These are phyloP conservation scores for Disparrhopalites patrizii DNA, from an alignment of 2,888 invertebrate species.

Conservation along the genomic window DNA sequence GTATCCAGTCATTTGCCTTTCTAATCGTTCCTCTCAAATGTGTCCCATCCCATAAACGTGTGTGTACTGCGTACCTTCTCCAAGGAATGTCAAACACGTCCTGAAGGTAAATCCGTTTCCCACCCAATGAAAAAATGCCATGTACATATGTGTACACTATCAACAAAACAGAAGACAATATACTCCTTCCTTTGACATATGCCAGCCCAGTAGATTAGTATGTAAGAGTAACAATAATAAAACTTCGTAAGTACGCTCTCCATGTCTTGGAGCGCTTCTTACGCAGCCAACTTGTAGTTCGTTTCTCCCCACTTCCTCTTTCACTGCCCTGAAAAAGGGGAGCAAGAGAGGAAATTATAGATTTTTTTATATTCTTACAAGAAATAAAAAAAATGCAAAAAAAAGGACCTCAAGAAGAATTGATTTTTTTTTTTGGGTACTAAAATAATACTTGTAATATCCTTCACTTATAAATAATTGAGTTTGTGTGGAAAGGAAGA, in stretches of 20 bases:
- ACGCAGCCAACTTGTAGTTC: neutral
- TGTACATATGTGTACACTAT: neutral
- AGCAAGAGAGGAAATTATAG: too few species aligned
- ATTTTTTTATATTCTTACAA: too few species aligned
- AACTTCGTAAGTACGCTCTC: neutral
- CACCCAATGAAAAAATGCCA: too few species aligned
- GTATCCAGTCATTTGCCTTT: neutral
- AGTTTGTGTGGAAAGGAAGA: too few species aligned
- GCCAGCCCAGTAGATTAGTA: neutral
- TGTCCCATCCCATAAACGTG: conserved; percentile 14
- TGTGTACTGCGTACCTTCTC: too few species aligned
- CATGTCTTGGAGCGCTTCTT: neutral
- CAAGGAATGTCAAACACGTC: conserved; percentile 19
- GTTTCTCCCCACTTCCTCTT: neutral
- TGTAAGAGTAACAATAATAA: neutral
- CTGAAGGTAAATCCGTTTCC: too few species aligned
- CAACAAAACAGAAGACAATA: neutral
- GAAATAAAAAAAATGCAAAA: too few species aligned
- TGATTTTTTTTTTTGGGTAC: too few species aligned
- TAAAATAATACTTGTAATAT: too few species aligned
- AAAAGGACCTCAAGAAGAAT: too few species aligned
- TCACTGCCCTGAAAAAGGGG: too few species aligned
- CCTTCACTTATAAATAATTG: too few species aligned
- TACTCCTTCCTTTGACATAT: neutral
- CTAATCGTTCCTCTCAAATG: conserved; percentile 5